Evolutionary conservation across 2,113 vertebrate genomes (phyloP).

Genomic region (Amblyornis subalaris): DNA sequence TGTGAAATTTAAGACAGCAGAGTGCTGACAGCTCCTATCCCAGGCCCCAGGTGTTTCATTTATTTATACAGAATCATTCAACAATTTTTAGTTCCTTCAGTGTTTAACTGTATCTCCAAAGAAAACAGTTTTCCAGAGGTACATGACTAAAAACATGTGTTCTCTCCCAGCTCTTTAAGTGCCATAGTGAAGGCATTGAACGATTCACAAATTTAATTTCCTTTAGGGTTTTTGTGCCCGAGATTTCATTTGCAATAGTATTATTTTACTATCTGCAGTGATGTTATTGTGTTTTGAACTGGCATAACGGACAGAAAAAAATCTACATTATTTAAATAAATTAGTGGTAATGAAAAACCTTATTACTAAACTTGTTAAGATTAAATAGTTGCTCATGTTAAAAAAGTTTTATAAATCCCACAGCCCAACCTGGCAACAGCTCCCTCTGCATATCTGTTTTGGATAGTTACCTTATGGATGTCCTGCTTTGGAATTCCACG

Average conservation of each 20-base stretch:
- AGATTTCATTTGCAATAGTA: not conserved
- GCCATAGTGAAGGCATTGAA: not conserved
- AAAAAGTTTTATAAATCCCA: not conserved
- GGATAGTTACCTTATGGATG: constrained; percentile 44
- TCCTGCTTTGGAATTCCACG: constrained; percentile 58
- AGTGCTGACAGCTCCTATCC: not conserved
- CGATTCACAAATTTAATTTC: not conserved
- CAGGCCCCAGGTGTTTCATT: not conserved
- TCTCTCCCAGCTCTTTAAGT: not conserved
- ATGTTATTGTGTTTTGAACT: not conserved
- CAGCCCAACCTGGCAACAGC: not conserved
- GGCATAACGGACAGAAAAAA: not conserved
- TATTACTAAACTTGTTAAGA: not conserved
- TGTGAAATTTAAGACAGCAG: not conserved
- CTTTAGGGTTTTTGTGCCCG: not conserved
- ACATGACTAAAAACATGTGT: not conserved
- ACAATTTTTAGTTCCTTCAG: not conserved
- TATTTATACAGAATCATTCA: not conserved
- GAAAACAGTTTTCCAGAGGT: not conserved
- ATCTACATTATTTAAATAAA: not conserved
- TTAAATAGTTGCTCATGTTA: not conserved
- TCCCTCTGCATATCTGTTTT: not conserved
- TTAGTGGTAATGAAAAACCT: not conserved
- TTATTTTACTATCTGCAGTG: not conserved
- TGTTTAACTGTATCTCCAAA: not conserved